Evolutionary conservation across 1,140 invertebrate species (phyloP).

Genomic region (Drosophila subpulchrella): DNA sequence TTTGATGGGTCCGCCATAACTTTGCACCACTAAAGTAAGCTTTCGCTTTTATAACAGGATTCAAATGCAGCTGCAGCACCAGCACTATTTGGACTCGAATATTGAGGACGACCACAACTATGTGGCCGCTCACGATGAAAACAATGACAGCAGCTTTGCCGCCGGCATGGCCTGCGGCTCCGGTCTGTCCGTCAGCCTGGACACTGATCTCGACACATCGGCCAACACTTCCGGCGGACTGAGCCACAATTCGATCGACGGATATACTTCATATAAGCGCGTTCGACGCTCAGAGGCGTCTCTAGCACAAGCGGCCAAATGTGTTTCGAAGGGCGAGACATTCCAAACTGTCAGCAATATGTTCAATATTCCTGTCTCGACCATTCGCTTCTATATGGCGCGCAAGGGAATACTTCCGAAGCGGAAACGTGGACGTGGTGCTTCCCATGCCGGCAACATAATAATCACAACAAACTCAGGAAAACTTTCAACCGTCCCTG

Average conservation of each 20-base stretch:
- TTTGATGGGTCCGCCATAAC: too few species aligned
- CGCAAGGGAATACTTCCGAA: conserved; percentile 91
- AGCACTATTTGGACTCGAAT: conserved; percentile 71
- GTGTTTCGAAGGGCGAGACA: conserved; percentile 91
- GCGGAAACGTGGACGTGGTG: conserved; percentile 88
- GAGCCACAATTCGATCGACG: conserved; percentile 61
- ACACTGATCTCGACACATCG: conserved; percentile 63
- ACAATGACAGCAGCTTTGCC: conserved; percentile 67
- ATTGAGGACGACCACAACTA: conserved; percentile 80
- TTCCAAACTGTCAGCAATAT: conserved; percentile 93
- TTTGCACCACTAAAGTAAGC: neutral
- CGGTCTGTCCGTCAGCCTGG: conserved; percentile 53
- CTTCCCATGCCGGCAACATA: conserved; percentile 70
- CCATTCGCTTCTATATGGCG: conserved; percentile 93
- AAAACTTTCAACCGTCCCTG: conserved; percentile 6
- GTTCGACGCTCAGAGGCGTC: conserved; percentile 90
- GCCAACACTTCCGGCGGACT: conserved; percentile 56
- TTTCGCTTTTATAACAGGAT: conserved; percentile 16
- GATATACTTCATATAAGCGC: conserved; percentile 70
- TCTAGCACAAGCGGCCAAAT: conserved; percentile 90
- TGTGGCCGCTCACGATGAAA: conserved; percentile 76
- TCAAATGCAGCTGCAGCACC: conserved; percentile 42
- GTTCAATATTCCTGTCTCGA: conserved; percentile 94
- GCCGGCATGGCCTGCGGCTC: conserved; percentile 15
- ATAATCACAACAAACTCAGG: conserved; percentile 61